These are phyloP conservation scores for Danionella dracula DNA, from an alignment of 2,797 vertebrate genomes.

Conservation along the genomic window DNA sequence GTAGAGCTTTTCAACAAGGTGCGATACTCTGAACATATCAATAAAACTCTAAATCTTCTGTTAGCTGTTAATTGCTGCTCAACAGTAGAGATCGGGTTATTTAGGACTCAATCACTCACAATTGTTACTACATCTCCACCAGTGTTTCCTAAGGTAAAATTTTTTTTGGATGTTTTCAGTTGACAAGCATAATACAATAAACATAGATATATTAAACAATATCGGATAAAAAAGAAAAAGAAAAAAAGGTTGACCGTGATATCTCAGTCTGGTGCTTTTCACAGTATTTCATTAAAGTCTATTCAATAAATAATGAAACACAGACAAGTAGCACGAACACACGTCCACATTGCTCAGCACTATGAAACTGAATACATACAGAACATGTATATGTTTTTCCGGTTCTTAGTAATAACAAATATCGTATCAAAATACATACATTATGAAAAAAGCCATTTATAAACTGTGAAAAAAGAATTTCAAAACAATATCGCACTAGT, in stretches of 20 bases:
- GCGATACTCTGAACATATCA: no score
- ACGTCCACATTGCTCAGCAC: constrained; percentile 29
- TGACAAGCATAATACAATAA: no score
- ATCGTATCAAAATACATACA: constrained; percentile 44
- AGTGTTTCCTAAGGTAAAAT: no score
- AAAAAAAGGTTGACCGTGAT: no score
- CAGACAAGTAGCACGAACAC: constrained; percentile 25
- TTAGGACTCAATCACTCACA: no score
- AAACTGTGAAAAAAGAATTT: constrained; percentile 36
- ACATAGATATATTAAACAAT: neutral
- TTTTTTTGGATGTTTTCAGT: no score
- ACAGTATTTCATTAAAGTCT: constrained; percentile 20
- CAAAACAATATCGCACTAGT: constrained; percentile 32
- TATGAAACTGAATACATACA: constrained; percentile 8
- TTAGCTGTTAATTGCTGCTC: no score
- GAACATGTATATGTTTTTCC: constrained; percentile 6
- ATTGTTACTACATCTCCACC: no score
- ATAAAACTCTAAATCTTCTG: no score
- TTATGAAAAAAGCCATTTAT: constrained; percentile 34
- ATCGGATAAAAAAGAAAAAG: no score
- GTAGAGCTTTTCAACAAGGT: no score
- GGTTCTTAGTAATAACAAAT: constrained; percentile 25
- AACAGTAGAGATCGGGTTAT: no score
- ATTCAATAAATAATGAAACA: constrained; percentile 7
- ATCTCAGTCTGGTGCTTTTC: neutral